Percentiles rank a stretch among this genome's conserved stretches.
Conservation (phyloP, 2,113 vertebrate genomes). For the Callipepla squamata region DNA sequence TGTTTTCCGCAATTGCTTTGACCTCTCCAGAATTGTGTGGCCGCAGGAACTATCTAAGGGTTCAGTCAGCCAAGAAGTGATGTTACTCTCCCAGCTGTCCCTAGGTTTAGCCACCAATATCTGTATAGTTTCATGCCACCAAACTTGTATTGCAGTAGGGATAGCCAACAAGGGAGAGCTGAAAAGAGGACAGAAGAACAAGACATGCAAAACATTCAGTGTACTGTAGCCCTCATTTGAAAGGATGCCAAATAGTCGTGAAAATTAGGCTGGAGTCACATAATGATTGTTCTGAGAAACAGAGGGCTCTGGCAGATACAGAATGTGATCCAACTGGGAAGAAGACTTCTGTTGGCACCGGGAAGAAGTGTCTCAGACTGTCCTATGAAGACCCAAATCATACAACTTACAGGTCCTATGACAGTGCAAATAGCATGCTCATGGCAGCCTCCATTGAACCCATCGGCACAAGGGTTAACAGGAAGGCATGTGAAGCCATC, state of each 20-base stretch:
- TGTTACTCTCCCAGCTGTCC: neutral
- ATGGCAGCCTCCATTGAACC: conserved; percentile 87
- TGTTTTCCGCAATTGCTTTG: neutral
- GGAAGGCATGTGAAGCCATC: conserved; percentile 86
- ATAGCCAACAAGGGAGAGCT: neutral
- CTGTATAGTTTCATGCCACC: neutral
- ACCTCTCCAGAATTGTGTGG: neutral
- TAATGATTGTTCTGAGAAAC: neutral
- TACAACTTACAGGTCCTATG: conserved; percentile 85
- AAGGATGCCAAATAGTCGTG: neutral
- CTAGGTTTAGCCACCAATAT: neutral
- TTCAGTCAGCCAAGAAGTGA: neutral
- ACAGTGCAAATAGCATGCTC: conserved; percentile 91
- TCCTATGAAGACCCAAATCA: neutral
- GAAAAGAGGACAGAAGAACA: neutral
- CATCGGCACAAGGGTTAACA: conserved; percentile 82
- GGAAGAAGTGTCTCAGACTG: neutral
- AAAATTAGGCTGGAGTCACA: neutral
- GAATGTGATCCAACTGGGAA: neutral
- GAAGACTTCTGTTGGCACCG: neutral
- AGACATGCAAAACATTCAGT: accelerated
- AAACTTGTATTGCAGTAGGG: neutral
- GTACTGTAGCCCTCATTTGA: neutral
- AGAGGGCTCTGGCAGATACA: neutral
- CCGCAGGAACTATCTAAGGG: neutral